Evolutionary conservation across 2,797 vertebrate genomes (phyloP), one percentile per base, ranked within the genome.

Genomic region (Betta splendens): DNA sequence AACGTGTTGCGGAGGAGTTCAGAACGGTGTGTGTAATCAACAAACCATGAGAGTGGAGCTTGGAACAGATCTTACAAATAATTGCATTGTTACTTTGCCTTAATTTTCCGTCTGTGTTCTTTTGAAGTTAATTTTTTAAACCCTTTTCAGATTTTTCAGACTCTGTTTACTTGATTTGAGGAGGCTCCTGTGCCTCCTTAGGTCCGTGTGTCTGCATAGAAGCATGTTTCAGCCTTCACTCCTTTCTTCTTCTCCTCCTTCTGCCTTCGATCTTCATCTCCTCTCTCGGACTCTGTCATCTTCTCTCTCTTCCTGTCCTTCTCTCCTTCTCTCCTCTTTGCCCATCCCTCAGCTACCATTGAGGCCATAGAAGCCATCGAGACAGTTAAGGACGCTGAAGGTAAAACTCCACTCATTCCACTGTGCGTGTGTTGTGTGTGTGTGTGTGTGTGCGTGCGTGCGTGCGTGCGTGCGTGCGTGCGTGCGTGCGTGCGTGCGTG

Each of bases 271-370:
- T 38, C 62, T 55, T 62, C 60, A 59, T 72, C 59, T 69, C 64
- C 52, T 67, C 47, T 77, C 46, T 69, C 1, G 72, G 56, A 50
- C 40, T 78, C 46, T 70, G 36, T 77, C 57, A 33, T 50, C 66
- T 45, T 50, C 60, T 70, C 60, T 81, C 60, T 73, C 50, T 65
- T 43, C 9, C 52, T 77, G 36, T 73, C 61, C 43, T 62, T 22
- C 55, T 37, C 39, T 64, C 44, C 58, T 44, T 65, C 58, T 77
- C 47, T 73, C 83, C 70, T 64, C 44, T 67, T 88, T 93, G 90
- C 87, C 93, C 95, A 87, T 94, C 75, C 86, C 83, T 89, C 87
- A 92, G 91, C 89, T 84, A 92, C 87, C 88, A 91, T 91, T 88
- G 90, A 91, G 89, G 90, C 90, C 88, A 91, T 91, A 68, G 89